A percentile compares a stretch with the other conserved stretches of the same genome.
These are phyloP conservation scores for Drosophila ustulata DNA, from an alignment of 2,888 invertebrate genomes.

Conservation along the genomic window DNA sequence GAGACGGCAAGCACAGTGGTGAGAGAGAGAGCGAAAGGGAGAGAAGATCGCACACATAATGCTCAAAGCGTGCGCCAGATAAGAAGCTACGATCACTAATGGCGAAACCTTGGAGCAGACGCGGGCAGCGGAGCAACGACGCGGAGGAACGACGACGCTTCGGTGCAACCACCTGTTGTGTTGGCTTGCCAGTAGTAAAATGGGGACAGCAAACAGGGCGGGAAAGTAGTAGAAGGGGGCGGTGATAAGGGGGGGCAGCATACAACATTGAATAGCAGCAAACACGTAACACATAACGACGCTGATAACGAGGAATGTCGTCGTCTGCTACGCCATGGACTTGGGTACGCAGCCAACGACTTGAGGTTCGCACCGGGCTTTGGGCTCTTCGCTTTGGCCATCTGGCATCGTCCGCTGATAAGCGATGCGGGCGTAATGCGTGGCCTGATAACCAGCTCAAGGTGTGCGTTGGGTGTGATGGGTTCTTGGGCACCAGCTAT, in stretches of 20 bases:
- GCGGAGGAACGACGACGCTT: conserved; percentile 19
- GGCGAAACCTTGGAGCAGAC: conserved; percentile 67
- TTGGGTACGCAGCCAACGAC: conserved; percentile 9
- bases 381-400: conserved; percentile 43
- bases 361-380: conserved; percentile 16
- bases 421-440: conserved; percentile 69
- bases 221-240: neutral
- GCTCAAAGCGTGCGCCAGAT: conserved; percentile 68
- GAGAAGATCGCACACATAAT: conserved; percentile 28
- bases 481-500: conserved; percentile 48
- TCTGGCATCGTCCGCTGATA: conserved; percentile 64
- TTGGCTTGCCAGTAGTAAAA: conserved; percentile 30
- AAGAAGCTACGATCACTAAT: conserved; percentile 69
- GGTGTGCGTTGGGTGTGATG: conserved; percentile 19
- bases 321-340: conserved; percentile 36
- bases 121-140: conserved; percentile 3
- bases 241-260: neutral
- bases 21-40: neutral
- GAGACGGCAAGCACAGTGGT: neutral
- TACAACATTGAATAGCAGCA: conserved; percentile 21
- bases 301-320: conserved; percentile 22
- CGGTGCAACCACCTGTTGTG: conserved; percentile 82
- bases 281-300: conserved; percentile 21
- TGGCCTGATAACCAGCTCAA: conserved; percentile 51
- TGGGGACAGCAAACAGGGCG: conserved; percentile 3